Evolutionary conservation across 2,888 invertebrate species (phyloP).

Genomic region (Bombylius major): DNA sequence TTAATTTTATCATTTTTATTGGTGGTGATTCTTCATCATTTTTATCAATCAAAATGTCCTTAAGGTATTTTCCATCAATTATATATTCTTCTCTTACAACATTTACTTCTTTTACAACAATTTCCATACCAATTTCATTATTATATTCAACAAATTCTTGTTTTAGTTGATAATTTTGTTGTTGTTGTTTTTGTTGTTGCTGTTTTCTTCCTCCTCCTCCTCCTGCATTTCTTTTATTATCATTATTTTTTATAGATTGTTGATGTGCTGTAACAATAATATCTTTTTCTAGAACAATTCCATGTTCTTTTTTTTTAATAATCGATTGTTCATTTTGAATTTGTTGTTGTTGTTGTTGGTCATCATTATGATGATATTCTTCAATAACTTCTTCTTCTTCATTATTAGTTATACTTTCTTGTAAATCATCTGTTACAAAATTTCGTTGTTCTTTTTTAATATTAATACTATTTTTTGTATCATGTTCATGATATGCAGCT

Average conservation of each 20-base stretch:
- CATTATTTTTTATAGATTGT: too few species aligned
- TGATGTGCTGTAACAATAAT: neutral
- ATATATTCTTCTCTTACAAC: neutral
- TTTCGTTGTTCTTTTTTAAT: conserved; percentile 19
- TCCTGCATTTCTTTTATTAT: too few species aligned
- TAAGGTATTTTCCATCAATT: neutral
- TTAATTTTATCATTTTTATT: conserved; percentile 15
- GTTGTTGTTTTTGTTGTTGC: too few species aligned
- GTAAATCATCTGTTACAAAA: conserved; percentile 25
- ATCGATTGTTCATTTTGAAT: neutral
- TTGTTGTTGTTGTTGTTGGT: neutral
- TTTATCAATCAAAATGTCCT: neutral
- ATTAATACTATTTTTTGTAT: conserved; percentile 5
- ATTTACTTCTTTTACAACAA: conserved; percentile 7
- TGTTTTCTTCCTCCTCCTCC: too few species aligned
- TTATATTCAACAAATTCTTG: neutral
- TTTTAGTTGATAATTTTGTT: too few species aligned
- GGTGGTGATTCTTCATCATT: neutral
- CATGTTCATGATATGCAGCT: conserved; percentile 28
- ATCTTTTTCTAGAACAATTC: neutral
- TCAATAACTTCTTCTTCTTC: conserved; percentile 14
- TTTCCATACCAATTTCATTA: neutral
- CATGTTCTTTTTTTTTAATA: neutral
- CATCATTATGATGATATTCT: conserved; percentile 9
- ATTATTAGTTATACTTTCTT: conserved; percentile 29